These are phyloP conservation scores for Oxycera nigricornis DNA, from an alignment of 2,888 invertebrate species.

Conservation along the genomic window DNA sequence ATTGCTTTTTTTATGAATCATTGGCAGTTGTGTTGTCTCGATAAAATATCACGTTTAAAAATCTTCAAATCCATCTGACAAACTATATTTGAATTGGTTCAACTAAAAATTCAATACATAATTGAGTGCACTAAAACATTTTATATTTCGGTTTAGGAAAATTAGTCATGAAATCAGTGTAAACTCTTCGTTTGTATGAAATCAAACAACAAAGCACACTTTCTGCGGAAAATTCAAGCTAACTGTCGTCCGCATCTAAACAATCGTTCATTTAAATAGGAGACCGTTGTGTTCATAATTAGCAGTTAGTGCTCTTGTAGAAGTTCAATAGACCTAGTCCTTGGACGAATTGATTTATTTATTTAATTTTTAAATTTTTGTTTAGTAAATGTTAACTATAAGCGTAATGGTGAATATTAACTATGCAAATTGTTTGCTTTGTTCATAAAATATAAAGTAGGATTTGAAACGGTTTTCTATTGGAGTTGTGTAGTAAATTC, in stretches of 20 bases:
- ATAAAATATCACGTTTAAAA: too few species aligned
- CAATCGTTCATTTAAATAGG: slow-evolving; percentile 21
- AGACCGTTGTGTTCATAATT: background rate
- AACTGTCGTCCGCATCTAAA: slow-evolving; percentile 30
- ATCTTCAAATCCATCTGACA: too few species aligned
- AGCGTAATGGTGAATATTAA: slow-evolving; percentile 23
- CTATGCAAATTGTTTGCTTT: slow-evolving; percentile 38
- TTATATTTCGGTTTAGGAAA: background rate
- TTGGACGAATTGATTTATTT: slow-evolving; percentile 17
- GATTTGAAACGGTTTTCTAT: slow-evolving; percentile 7
- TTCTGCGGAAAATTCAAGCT: slow-evolving; percentile 10
- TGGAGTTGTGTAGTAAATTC: background rate
- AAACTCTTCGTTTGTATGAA: slow-evolving; percentile 33
- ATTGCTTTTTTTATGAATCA: too few species aligned
- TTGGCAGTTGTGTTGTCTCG: too few species aligned
- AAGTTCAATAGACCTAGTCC: slow-evolving; percentile 25
- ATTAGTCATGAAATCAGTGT: slow-evolving; percentile 31
- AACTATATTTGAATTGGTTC: too few species aligned
- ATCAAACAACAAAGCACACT: slow-evolving; percentile 40
- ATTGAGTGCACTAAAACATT: background rate
- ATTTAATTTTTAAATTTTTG: background rate
- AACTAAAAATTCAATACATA: too few species aligned
- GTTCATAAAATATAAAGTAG: slow-evolving; percentile 17
- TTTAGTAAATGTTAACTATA: slow-evolving; percentile 10
- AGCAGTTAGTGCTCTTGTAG: background rate